Evolutionary conservation across 1,140 invertebrate species (phyloP).

Genomic region (Nebria ingens): DNA sequence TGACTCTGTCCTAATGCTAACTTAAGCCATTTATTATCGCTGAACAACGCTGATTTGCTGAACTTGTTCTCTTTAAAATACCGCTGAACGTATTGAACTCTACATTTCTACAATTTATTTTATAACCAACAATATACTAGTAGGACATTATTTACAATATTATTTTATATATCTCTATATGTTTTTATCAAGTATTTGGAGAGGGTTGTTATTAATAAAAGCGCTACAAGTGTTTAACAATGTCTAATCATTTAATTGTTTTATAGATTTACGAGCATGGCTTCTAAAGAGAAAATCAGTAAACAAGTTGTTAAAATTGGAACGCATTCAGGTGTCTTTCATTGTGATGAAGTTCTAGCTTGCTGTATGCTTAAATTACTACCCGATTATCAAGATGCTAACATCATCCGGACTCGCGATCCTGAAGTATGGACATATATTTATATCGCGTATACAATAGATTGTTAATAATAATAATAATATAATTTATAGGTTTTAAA

Average conservation of each 20-base stretch:
- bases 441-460: constrained; percentile 7
- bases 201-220: neutral
- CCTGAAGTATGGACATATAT: constrained; percentile 22
- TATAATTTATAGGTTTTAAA: constrained; percentile 52
- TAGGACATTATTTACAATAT: too few species aligned
- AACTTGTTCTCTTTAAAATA: too few species aligned
- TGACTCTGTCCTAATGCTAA: too few species aligned
- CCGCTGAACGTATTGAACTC: too few species aligned
- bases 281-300: constrained; percentile 23
- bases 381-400: constrained; percentile 68
- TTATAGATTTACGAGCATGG: constrained; percentile 31
- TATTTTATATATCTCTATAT: too few species aligned
- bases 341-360: constrained; percentile 93
- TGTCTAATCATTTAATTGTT: neutral
- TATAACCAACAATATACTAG: too few species aligned
- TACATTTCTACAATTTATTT: too few species aligned
- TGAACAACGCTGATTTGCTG: too few species aligned
- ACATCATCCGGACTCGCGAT: constrained; percentile 64
- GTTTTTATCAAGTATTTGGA: neutral
- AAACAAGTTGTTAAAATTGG: constrained; percentile 47
- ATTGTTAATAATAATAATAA: neutral
- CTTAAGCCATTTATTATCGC: too few species aligned
- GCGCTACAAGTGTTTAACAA: neutral
- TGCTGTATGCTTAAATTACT: constrained; percentile 82
- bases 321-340: constrained; percentile 75